Evolutionary conservation across 2,113 vertebrate species (phyloP).

Genomic region (Anthoscopus minutus): DNA sequence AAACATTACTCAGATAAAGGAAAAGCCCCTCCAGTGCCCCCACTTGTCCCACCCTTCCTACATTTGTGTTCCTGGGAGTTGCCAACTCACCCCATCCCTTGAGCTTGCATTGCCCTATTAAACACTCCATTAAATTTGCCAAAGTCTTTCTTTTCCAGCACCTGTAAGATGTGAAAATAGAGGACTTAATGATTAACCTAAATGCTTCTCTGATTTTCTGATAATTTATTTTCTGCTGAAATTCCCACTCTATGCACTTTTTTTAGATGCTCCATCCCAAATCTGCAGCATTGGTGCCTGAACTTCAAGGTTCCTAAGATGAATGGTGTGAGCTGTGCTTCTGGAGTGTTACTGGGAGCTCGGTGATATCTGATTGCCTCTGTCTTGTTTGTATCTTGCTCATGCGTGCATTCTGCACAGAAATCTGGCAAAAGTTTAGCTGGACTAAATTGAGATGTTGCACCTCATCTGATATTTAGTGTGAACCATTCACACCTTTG

Average conservation of each 20-base stretch:
- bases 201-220: background rate
- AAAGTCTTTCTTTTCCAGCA: background rate
- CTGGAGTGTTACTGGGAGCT: background rate
- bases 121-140: background rate
- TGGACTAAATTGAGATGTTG: background rate
- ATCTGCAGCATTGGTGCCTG: background rate
- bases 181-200: background rate
- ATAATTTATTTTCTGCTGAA: background rate
- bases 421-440: background rate
- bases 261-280: background rate
- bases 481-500: background rate
- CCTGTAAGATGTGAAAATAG: background rate
- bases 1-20: background rate
- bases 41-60: background rate
- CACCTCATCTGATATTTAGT: background rate
- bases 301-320: background rate
- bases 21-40: background rate
- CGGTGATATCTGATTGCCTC: background rate
- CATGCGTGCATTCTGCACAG: background rate
- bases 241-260: background rate
- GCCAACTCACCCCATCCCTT: rapidly evolving
- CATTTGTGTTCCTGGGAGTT: background rate
- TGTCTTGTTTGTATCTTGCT: background rate
- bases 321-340: background rate
- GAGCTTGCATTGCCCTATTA: background rate